Conservation (phyloP, 2,888 invertebrate species). For the Pemphredon lugubris region DNA sequence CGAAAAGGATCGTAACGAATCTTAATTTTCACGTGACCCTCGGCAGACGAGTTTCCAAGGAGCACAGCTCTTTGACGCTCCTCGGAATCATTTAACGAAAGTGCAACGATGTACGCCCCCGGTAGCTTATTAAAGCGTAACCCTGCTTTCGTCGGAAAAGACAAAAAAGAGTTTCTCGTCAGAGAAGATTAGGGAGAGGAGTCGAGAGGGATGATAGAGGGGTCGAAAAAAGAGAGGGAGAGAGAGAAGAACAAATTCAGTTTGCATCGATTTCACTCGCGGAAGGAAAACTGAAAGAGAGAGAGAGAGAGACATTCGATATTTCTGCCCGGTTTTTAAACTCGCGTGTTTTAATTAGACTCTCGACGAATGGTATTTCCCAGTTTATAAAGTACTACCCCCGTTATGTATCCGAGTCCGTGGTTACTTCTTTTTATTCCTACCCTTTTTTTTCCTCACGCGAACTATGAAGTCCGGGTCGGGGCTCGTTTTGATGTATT, state of each 20-base stretch:
- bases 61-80: constrained; percentile 14
- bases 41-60: constrained; percentile 10
- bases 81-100: constrained; percentile 32
- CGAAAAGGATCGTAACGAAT: constrained; percentile 9
- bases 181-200: constrained; percentile 5
- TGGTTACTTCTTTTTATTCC: too few species aligned
- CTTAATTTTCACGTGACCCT: constrained; percentile 26
- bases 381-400: too few species aligned
- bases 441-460: background rate
- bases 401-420: too few species aligned
- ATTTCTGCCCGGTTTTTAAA: background rate
- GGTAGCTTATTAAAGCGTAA: constrained; percentile 32
- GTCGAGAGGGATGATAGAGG: too few species aligned
- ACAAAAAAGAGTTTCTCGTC: constrained; percentile 1
- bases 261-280: background rate
- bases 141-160: constrained; percentile 6
- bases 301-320: background rate
- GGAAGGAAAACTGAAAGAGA: background rate
- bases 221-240: background rate
- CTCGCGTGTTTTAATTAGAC: too few species aligned
- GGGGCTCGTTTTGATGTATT: constrained; percentile 22
- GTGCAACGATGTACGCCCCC: constrained; percentile 23
- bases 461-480: too few species aligned
- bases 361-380: too few species aligned
- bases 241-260: constrained; percentile 4